Base-by-base conservation (phyloP, 2,797 vertebrate species). In the Characodon lateralis region DNA sequence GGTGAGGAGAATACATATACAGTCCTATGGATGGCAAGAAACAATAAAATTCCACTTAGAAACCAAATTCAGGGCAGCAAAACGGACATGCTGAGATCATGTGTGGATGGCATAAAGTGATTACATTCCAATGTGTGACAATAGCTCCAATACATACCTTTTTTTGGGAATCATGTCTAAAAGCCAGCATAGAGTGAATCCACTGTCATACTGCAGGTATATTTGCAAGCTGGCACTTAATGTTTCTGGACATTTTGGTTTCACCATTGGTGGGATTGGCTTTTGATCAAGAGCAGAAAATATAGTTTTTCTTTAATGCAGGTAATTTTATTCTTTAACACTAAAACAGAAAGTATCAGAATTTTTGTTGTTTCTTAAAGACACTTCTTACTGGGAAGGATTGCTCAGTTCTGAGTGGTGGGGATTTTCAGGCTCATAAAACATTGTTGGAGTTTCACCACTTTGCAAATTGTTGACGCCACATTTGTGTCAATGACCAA, bases 1-100 rank as follows among this genome's bases (percentile, higher is more conserved):
- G 78, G 83, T 80, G 87, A 83, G 78, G 79, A 84, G 80, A 80
- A 87, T 78, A 81, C 77, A 77, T 81, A 80, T 80, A 75, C 28
- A 71, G 74, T 31, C 28, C 51, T 61, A 80, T 51, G 53, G 83
- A 80, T 35, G 61, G 43, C 53, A 75, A 68, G 76, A 79, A 86
- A 89, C 86, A 83, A 80, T 79, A 79, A 76, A 71, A 46, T 53
- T 76, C 28, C 31, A 71, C 65, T 9, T 59, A 71, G 68, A 72
- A 78, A 71, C n/a, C 51, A 73, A 59, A 72, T 74, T 13, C 68
- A 78, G 18, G 20, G 35, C 48, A 26, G 46, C 4, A 61, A 65
- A 43, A 16, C 58, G 73, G 5, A 20, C 14, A 51, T 51, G 71
- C 69, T 73, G 41, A 22, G 0, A n/a, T 71, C 20, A 61, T 59